Evolutionary conservation across 2,888 invertebrate genomes (phyloP).

Genomic region (Matsumyia berberina): DNA sequence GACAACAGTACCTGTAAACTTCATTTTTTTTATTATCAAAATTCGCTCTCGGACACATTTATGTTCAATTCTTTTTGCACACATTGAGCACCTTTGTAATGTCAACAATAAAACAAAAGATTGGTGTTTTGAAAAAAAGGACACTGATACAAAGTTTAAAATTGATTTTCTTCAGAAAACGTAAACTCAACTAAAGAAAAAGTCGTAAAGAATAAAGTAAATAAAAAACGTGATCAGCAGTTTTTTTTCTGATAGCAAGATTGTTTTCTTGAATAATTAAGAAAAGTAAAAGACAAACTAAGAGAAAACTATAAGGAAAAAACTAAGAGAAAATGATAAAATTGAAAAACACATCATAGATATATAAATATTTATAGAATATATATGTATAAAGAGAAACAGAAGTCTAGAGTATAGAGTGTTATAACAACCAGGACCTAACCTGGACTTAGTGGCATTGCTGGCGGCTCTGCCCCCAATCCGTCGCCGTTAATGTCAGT

Average conservation of each 20-base stretch:
- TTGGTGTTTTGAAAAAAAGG: constrained; percentile 77
- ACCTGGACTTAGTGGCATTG: constrained; percentile 85
- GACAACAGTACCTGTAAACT: constrained; percentile 75
- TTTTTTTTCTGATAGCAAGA: constrained; percentile 61
- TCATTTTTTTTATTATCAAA: constrained; percentile 40
- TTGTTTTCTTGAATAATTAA: constrained; percentile 44
- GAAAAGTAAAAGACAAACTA: constrained; percentile 30
- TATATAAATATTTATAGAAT: constrained; percentile 66
- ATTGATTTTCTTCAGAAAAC: constrained; percentile 79
- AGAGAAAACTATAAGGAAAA: no score
- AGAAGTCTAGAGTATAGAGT: constrained; percentile 73
- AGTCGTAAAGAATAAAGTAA: constrained; percentile 34
- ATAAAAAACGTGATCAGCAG: constrained; percentile 66
- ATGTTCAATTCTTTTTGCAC: constrained; percentile 75
- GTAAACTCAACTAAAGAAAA: constrained; percentile 54
- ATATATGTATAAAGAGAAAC: constrained; percentile 69
- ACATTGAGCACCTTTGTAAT: constrained; percentile 75
- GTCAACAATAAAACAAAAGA: constrained; percentile 73
- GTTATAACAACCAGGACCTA: constrained; percentile 82
- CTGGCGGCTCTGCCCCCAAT: constrained; percentile 82
- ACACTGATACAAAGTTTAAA: constrained; percentile 80
- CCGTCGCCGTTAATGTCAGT: constrained; percentile 80
- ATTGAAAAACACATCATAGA: constrained; percentile 69
- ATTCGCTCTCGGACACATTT: constrained; percentile 75
- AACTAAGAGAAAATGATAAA: constrained; percentile 44